Conservation (phyloP, 2,113 vertebrate genomes). For the Xiphorhynchus elegans region DNA sequence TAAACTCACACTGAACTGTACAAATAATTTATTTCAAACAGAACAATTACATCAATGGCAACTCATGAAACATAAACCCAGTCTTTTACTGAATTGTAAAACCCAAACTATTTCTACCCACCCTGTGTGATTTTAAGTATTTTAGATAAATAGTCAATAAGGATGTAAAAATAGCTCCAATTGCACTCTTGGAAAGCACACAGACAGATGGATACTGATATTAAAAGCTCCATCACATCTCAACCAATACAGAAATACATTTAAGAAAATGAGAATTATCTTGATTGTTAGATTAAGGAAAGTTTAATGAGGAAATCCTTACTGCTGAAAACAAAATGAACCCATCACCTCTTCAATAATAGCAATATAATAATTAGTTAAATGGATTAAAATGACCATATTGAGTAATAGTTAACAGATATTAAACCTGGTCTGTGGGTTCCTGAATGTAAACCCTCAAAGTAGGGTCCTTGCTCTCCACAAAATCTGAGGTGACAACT, state of each 20-base stretch:
- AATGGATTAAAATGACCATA: not conserved
- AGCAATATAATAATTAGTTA: not conserved
- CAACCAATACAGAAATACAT: not conserved
- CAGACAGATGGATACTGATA: not conserved
- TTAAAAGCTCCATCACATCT: not conserved
- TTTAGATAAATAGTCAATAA: not conserved
- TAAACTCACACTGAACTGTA: not conserved
- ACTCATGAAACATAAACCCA: not conserved
- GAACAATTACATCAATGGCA: not conserved
- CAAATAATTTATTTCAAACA: not conserved
- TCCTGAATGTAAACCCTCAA: not conserved
- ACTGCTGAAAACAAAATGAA: not conserved
- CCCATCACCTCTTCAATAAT: not conserved
- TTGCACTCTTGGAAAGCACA: not conserved
- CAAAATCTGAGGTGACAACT: not conserved
- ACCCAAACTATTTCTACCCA: not conserved
- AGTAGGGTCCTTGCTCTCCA: not conserved
- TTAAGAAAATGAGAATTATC: not conserved
- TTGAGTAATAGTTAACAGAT: not conserved
- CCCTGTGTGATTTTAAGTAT: not conserved
- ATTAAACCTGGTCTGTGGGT: not conserved
- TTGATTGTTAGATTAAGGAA: not conserved
- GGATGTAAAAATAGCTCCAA: not conserved
- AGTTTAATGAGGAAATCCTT: not conserved
- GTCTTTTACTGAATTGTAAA: constrained; percentile 2